Base-by-base conservation (phyloP, 2,113 vertebrate species). In the Alexandromys fortis region DNA sequence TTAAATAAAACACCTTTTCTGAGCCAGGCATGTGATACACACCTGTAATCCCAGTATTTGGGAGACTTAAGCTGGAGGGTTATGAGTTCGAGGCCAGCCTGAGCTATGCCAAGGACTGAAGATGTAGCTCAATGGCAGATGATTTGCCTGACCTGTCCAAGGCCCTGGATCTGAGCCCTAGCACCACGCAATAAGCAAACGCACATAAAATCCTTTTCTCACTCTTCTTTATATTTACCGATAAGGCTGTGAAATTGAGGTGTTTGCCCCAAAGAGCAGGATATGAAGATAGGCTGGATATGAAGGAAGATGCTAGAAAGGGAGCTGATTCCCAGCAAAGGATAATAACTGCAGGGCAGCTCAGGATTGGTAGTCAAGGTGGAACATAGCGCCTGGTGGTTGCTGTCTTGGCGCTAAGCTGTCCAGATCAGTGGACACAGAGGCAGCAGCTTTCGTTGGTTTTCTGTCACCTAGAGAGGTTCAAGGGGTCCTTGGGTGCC, bases 361-460 rank as follows among this genome's bases (percentile, higher is more conserved):
- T 16, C 10, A 21, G 21, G 42, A 52, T 17, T 0, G 0, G 24
- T 70, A 7, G 24, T 70, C 30, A 61, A 47, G 45, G n/a, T 33
- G 10, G 19, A 45, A 61, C 38, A 38, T 14, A 5, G 65, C 2
- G 24, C 35, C 67, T 76, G 22, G 3, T 77, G 55, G n/a, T 24
- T 16, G n/a, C 81, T 86, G n/a, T 67, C 30, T 30, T 26, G 68
- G 33, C 24, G 16, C 24, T 11, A 9, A 73, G 10, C 65, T 89
- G 35, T 47, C 45, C 7, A 4, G 76, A 35, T 19, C 10, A n/a
- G 22, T 16, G 26, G 58, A 82, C 1, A 16, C 33, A n/a, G 11
- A 72, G 38, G 28, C 7, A 0, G 2, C 1, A 22, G 1, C 30
- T 8, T 47, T 58, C 3, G 0, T 35, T 35, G 38, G 4, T 28